Percentiles rank a stretch among this genome's conserved stretches.
Evolutionary conservation across 2,113 vertebrate species (phyloP).

Genomic region (Acanthisitta chloris): DNA sequence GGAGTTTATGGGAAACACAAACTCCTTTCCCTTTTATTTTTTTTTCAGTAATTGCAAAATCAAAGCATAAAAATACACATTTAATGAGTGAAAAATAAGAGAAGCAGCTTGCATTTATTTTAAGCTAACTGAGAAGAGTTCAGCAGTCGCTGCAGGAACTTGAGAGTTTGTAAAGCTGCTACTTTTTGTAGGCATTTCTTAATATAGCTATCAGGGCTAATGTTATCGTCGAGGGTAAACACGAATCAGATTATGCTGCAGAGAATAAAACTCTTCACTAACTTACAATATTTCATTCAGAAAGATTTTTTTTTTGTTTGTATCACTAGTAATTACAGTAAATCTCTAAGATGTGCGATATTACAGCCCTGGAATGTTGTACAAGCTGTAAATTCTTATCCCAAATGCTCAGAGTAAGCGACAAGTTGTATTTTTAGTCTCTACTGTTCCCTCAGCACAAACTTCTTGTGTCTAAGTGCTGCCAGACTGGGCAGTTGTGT

Average conservation of each 20-base stretch:
- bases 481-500: neutral
- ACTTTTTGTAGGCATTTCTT: neutral
- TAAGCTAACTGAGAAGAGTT: neutral
- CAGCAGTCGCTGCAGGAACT: neutral
- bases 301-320: neutral
- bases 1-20: neutral
- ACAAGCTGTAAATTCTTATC: neutral
- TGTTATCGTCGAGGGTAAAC: neutral
- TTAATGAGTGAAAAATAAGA: neutral
- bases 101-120: neutral
- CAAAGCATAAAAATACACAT: neutral
- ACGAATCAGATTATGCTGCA: neutral
- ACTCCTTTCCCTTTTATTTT: neutral
- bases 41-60: neutral
- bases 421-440: neutral
- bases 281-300: slow-evolving; percentile 23
- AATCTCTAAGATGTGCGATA: neutral
- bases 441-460: neutral
- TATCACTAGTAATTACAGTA: neutral
- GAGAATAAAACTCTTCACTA: neutral
- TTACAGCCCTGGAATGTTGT: neutral
- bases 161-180: neutral
- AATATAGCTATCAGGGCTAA: neutral
- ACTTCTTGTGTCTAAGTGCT: neutral
- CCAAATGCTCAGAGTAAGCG: neutral